phyloP scores from a whole-genome alignment of 2,113 vertebrate species.

The Ursus arctos region DNA sequence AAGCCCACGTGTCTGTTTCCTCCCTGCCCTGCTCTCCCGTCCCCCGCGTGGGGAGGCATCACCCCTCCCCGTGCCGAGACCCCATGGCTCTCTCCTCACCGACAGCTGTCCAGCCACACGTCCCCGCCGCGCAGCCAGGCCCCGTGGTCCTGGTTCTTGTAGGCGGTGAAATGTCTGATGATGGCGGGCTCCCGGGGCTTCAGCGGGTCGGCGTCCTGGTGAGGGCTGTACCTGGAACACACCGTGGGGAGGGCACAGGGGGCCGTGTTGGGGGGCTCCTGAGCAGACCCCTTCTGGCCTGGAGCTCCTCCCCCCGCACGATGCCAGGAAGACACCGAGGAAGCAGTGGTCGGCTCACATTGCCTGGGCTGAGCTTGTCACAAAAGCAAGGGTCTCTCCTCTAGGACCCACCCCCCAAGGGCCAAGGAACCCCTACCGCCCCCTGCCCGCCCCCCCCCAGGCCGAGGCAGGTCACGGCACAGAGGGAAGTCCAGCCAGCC shows the following conservation, averaged over 20 bases:
- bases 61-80: fast-evolving
- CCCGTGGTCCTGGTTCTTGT: slow-evolving; percentile 98
- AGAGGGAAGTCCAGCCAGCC: background rate
- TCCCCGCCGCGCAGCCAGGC: slow-evolving; percentile 99
- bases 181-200: slow-evolving; percentile 97
- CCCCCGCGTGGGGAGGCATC: fast-evolving
- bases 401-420: background rate
- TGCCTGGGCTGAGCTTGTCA: background rate
- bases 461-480: fast-evolving
- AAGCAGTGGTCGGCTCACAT: fast-evolving
- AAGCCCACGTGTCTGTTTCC: fast-evolving
- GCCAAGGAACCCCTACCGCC: background rate
- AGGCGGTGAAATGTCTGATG: slow-evolving; percentile 94
- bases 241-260: background rate
- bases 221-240: slow-evolving; percentile 94
- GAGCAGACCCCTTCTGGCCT: background rate
- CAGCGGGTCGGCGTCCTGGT: slow-evolving; percentile 95
- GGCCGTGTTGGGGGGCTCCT: background rate
- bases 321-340: background rate
- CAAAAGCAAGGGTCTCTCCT: background rate
- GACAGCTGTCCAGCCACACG: slow-evolving; percentile 97
- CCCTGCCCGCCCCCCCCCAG: background rate
- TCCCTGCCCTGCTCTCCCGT: background rate
- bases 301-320: background rate
- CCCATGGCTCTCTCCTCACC: slow-evolving; percentile 88